Evolutionary conservation across 2,888 invertebrate genomes (phyloP), one percentile per base, ranked within the genome.

Genomic region (Geophilus truncorum): DNA sequence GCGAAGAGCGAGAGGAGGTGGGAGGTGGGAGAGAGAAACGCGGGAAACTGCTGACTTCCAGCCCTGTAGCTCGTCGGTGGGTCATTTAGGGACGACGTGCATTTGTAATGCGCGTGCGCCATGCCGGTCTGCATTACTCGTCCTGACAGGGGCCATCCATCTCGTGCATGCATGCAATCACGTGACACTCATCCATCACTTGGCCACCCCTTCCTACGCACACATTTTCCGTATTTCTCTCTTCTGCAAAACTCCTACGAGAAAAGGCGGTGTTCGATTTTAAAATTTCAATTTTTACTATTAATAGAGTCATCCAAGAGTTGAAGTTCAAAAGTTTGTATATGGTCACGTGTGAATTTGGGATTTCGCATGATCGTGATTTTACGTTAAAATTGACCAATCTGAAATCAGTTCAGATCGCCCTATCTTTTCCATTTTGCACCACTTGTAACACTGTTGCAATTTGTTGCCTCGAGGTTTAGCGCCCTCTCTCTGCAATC

Each of bases 81-180:
- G 70, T 70, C 70, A 70, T 70, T 70, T 70, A 70, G 70, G 70
- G 70, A 70, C 70, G 70, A 70, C 70, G 70, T 70, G 70, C 70
- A 70, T 70, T 70, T 70, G 70, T 70, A 70, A 70, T 70, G 70
- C 70, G 70, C 70, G 70, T 70, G 70, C 70, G 70, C 70, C 70
- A 70, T 70, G 70, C 70, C 70, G 70, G 70, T 70, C 70, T 70
- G 70, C 70, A 70, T 70, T 70, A 70, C 70, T 70, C 70, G 70
- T 70, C 70, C 70, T 70, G 70, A 70, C 70, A 70, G 70, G 70
- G 70, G 70, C 70, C 70, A 70, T 70, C 70, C 70, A 70, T 70
- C 70, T 70, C 70, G 70, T 70, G 28, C 70, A 70, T 70, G 70
- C 70, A 70, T 70, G 70, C 70, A 70, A 70, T 70, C 70, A 70